Percentiles rank a stretch among this genome's conserved stretches.
Evolutionary conservation across 2,888 invertebrate species (phyloP).

Genomic region (Hypolimnas misippus): DNA sequence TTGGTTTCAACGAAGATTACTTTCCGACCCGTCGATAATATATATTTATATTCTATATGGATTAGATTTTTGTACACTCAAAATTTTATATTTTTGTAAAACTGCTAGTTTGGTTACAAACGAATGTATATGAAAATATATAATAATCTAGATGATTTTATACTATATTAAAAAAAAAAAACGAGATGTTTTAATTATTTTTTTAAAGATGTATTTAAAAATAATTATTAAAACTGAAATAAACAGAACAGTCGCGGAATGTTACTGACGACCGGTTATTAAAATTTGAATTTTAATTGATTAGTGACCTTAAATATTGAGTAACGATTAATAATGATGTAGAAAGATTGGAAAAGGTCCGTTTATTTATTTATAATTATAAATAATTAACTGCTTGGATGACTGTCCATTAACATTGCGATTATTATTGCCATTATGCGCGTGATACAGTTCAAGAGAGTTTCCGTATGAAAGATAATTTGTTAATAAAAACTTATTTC

Average conservation of each 20-base stretch:
- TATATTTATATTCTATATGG: too few relatives aligned
- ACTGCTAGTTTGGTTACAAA: too few relatives aligned
- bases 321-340: constrained; percentile 27
- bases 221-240: neutral
- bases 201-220: neutral
- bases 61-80: too few relatives aligned
- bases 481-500: constrained; percentile 6
- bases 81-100: too few relatives aligned
- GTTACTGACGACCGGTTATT: constrained; percentile 16
- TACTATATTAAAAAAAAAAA: too few relatives aligned
- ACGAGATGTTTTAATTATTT: too few relatives aligned
- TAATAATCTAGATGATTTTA: too few relatives aligned
- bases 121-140: too few relatives aligned
- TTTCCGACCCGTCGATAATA: too few relatives aligned
- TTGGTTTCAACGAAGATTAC: too few relatives aligned
- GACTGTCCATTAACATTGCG: constrained; percentile 28
- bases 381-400: constrained; percentile 19
- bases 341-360: constrained; percentile 25
- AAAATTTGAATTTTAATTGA: constrained; percentile 16
- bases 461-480: constrained; percentile 22
- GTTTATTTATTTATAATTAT: constrained; percentile 24
- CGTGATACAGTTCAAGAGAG: constrained; percentile 34
- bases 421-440: constrained; percentile 26
- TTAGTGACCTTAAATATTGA: constrained; percentile 29
- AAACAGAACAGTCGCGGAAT: neutral